These are phyloP conservation scores for Toxotes chatareus DNA, from an alignment of 2,113 vertebrate genomes.

Conservation along the genomic window DNA sequence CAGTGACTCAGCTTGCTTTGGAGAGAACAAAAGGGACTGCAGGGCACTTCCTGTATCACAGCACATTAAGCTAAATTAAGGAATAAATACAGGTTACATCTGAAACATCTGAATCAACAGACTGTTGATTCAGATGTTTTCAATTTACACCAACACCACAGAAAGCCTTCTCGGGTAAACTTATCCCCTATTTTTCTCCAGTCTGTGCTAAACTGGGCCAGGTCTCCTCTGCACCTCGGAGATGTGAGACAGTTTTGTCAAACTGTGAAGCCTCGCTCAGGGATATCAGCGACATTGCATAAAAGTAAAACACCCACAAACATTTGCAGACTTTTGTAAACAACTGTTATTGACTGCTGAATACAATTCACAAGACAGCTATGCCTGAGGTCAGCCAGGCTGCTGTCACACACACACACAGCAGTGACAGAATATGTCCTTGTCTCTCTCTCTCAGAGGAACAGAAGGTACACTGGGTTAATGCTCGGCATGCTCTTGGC, in stretches of 20 bases:
- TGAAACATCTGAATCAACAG: neutral
- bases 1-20: neutral
- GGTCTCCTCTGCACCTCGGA: neutral
- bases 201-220: neutral
- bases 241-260: neutral
- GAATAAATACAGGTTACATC: neutral
- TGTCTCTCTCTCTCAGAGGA: slow-evolving; percentile 33
- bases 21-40: neutral
- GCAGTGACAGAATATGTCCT: slow-evolving; percentile 29
- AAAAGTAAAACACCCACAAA: slow-evolving; percentile 19
- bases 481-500: slow-evolving; percentile 20
- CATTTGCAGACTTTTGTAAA: slow-evolving; percentile 14
- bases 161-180: too few species aligned
- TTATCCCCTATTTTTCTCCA: neutral
- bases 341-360: slow-evolving; percentile 14
- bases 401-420: slow-evolving; percentile 4
- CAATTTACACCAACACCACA: neutral
- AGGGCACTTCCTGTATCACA: neutral
- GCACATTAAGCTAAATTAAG: neutral
- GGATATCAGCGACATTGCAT: neutral
- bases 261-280: neutral
- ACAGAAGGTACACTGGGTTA: slow-evolving; percentile 35
- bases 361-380: slow-evolving; percentile 27
- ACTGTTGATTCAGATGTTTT: neutral
- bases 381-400: slow-evolving; percentile 10